Base-by-base conservation (phyloP, 1,140 invertebrate genomes). In the Temnothorax longispinosus region DNA sequence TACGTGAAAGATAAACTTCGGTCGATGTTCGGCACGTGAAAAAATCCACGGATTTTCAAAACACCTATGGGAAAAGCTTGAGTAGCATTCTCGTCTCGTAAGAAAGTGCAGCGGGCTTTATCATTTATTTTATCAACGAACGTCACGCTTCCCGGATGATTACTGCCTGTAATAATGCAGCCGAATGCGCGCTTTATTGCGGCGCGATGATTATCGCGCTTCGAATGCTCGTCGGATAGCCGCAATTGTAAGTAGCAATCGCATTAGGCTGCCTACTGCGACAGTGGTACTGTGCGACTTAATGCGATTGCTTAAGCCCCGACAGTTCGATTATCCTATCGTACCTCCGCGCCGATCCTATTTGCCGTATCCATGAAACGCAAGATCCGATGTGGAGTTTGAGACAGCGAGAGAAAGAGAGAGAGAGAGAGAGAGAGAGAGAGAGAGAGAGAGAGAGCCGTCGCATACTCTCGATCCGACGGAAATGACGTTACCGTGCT, bases 281-380 rank as follows among this genome's bases (percentile, higher is more conserved):
- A 69, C 21, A 65, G 44, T 62, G 72, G 52, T 50, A 69, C 41
- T 15, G 47, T 27, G 32, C 44, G 64, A 58, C 75, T 86, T 89
- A 89, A 86, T 80, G 87, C 77, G 87, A 81, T 77, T 65, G 87
- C 85, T 69, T 41, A 88, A 81, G 82, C 60, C 60, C 27, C 80
- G 85, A 85, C 81, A 62, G 82, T 85, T 88, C 86, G 87, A 74
- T 87, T 89, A 89, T 87, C 72, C 87, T 62, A 88, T 76, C 82
- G 69, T 56, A 50, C 41, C 27, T 27, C 50, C 2, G 41, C 74
- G 54, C 27, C 41, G 54, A 82, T 84, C 56, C 41, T 60, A 38
- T 84, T 84, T 84, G 80, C 69, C 67, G 50, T 56, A 81, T 81
- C 65, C 78, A 41, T 74, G 80, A 82, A 60, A 74, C 32, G 80